phyloP scores from a whole-genome alignment of 1,140 invertebrate genomes.

The Hypothenemus hampei region DNA sequence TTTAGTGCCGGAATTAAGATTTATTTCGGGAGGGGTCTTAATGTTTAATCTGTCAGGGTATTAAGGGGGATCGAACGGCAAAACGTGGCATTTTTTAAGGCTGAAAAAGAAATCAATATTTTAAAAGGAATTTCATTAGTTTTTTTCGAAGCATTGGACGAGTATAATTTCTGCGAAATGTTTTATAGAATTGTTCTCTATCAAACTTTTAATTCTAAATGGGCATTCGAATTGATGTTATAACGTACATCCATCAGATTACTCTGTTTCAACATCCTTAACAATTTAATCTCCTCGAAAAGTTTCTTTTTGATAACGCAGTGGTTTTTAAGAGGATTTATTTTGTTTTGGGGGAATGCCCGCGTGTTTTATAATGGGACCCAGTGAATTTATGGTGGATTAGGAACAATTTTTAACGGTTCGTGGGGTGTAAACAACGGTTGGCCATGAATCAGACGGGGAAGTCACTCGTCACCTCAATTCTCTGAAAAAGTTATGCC shows the following conservation, averaged over 20 bases:
- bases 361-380: constrained; percentile 26
- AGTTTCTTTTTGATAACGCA: constrained; percentile 23
- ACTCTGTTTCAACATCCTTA: constrained; percentile 19
- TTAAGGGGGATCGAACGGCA: constrained; percentile 18
- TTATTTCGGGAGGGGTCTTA: constrained; percentile 15
- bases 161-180: too few species aligned
- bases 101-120: too few species aligned
- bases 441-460: constrained; percentile 21
- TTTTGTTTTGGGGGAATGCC: constrained; percentile 22
- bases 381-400: constrained; percentile 27
- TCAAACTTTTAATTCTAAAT: too few species aligned
- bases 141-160: too few species aligned
- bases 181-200: too few species aligned
- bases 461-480: constrained; percentile 19
- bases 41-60: constrained; percentile 18
- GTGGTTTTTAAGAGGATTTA: constrained; percentile 30
- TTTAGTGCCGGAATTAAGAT: constrained; percentile 24
- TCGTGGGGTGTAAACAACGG: constrained; percentile 15
- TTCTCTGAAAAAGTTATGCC: too few species aligned
- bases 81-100: too few species aligned
- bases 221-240: too few species aligned
- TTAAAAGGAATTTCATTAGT: too few species aligned
- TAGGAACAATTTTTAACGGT: constrained; percentile 25
- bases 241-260: too few species aligned
- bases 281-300: constrained; percentile 18